Evolutionary conservation across 2,888 invertebrate genomes (phyloP), one percentile per base, ranked within the genome.

Genomic region (Lithophane leautieri): DNA sequence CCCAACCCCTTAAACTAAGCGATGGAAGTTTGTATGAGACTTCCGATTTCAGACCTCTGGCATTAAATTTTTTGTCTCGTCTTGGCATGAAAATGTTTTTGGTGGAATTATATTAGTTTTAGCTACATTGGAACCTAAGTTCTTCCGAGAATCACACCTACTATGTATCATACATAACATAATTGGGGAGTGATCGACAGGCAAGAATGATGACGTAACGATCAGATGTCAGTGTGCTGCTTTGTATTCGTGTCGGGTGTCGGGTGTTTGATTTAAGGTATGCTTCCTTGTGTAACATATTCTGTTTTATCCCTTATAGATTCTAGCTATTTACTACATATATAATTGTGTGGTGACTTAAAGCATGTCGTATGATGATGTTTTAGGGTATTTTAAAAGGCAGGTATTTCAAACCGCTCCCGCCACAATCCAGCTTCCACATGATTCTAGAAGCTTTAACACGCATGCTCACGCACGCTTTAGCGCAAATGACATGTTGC

Each of bases 171-270:
- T 34, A 6, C 28, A 12, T 42, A 44, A 11, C 19, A 42, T 44
- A 22, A 28, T 44, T 19, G 1, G 14, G 16, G 4, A 8, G 14
- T n/a, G 11, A 28, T 54, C 42, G 44, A 69, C 52, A 16, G n/a
- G 3, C 12, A n/a, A 42, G 28, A 63, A 50, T 28, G 28, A 50
- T 83, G 58, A 66, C 58, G 54, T 76, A 71, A 81, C 69, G 19
- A 34, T 7, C 52, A 69, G 44, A 34, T 70, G 50, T 60, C 65
- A 25, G 22, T 42, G 40, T n/a, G 34, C 62, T 73, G 50, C 28
- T 75, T 69, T 74, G 70, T 85, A 87, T 87, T 87, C 76, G n/a
- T n/a, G n/a, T n/a, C n/a, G n/a, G n/a, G 73, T 28, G 22, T 4
- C 44, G 66, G 34, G 76, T 75, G 62, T 80, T 70, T 75, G 60